A percentile compares a stretch with the other conserved stretches of the same genome.
These are phyloP conservation scores for Borostomias antarcticus DNA, from an alignment of 2,797 vertebrate genomes.

Conservation along the genomic window DNA sequence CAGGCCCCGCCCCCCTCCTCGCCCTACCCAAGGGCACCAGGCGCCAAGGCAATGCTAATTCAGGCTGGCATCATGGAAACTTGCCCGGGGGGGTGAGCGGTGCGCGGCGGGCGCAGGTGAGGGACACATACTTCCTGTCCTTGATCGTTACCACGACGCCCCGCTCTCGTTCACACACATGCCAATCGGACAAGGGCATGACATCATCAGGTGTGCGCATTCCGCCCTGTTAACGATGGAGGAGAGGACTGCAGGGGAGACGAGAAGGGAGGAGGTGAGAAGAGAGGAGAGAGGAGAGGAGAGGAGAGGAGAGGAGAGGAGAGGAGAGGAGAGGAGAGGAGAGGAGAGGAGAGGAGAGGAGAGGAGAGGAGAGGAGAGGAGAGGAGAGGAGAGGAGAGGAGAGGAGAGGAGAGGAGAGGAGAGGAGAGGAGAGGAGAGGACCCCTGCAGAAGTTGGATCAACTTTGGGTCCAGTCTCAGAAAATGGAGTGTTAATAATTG, in stretches of 20 bases:
- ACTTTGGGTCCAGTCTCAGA: constrained; percentile 70
- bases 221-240: no score
- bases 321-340: constrained; percentile 22
- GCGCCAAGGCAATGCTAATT: constrained; percentile 30
- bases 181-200: no score
- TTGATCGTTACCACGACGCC: no score
- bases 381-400: constrained; percentile 20
- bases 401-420: constrained; percentile 5
- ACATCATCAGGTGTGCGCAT: no score
- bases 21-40: constrained; percentile 30
- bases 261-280: not conserved
- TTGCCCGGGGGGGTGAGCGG: not conserved
- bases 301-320: not conserved
- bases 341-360: constrained; percentile 1
- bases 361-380: not conserved
- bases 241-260: no score
- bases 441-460: constrained; percentile 64
- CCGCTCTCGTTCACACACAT: no score
- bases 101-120: no score
- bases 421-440: constrained; percentile 41
- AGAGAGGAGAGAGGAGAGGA: not conserved
- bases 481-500: constrained; percentile 86
- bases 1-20: not conserved
- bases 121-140: no score
- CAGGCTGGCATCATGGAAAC: constrained; percentile 34